Percentiles rank a stretch among this genome's conserved stretches.
Evolutionary conservation across 2,888 invertebrate genomes (phyloP).

Genomic region (Blastobasis lacticolella): DNA sequence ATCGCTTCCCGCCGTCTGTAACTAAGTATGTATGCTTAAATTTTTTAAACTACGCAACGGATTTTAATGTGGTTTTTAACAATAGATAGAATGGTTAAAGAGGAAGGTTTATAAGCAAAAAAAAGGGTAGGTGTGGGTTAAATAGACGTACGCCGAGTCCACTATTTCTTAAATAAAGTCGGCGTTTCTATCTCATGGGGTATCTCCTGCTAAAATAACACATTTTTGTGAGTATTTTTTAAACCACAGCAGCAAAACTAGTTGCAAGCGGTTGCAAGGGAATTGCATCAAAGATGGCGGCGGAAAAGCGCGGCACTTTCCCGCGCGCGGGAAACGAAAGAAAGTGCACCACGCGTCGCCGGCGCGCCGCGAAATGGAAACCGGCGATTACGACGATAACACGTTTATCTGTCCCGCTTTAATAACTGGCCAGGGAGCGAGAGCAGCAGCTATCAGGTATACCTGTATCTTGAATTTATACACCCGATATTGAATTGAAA

Average conservation of each 20-base stretch:
- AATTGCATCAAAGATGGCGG: conserved; percentile 54
- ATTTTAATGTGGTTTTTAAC: too few species aligned
- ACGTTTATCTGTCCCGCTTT: conserved; percentile 40
- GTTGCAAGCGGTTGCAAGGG: conserved; percentile 18
- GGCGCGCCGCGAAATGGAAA: conserved; percentile 63
- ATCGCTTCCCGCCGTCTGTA: too few species aligned
- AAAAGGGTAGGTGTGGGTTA: too few species aligned
- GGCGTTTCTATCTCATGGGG: too few species aligned
- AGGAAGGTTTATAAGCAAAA: too few species aligned
- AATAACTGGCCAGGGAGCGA: conserved; percentile 30
- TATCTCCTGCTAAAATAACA: not conserved
- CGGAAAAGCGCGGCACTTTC: conserved; percentile 72
- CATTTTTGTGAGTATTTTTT: not conserved
- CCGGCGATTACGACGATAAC: conserved; percentile 61
- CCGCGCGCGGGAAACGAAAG: conserved; percentile 69
- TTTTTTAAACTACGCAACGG: too few species aligned
- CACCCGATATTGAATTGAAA: too few species aligned
- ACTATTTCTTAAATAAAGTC: too few species aligned
- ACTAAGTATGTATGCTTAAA: too few species aligned
- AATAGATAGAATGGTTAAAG: too few species aligned
- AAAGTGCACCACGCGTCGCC: conserved; percentile 37
- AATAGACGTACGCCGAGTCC: too few species aligned
- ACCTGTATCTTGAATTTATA: too few species aligned
- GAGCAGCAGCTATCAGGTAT: not conserved
- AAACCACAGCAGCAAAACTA: conserved; percentile 7